Percentiles rank a stretch among this genome's conserved stretches.
Evolutionary conservation across 2,113 vertebrate species (phyloP).

Genomic region (Otis tarda): DNA sequence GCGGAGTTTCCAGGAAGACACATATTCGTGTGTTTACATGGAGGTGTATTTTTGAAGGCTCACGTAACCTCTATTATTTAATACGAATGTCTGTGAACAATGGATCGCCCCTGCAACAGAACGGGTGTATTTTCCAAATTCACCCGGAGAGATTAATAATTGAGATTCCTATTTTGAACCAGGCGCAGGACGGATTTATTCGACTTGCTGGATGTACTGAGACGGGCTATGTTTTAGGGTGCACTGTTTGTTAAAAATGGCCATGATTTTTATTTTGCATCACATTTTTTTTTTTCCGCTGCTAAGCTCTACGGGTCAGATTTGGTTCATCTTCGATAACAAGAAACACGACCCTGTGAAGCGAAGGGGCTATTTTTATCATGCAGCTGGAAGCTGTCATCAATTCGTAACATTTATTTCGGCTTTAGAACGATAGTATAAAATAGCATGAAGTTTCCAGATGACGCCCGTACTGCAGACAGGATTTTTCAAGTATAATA

Average conservation of each 20-base stretch:
- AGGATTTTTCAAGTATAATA: conserved; percentile 66
- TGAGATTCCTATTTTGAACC: background rate
- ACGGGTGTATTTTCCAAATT: background rate
- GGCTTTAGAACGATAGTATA: conserved; percentile 64
- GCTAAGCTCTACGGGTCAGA: conserved; percentile 35
- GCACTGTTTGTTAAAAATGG: background rate
- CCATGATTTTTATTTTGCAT: background rate
- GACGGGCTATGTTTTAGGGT: background rate
- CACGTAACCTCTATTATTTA: background rate
- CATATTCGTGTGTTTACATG: background rate
- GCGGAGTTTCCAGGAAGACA: background rate
- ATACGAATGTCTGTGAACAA: background rate
- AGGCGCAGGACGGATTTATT: background rate
- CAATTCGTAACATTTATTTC: conserved; percentile 73
- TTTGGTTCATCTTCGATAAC: conserved; percentile 58
- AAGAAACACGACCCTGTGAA: conserved; percentile 72
- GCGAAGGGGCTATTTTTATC: conserved; percentile 73
- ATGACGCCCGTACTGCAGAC: conserved; percentile 57
- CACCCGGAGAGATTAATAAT: background rate
- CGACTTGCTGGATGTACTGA: background rate
- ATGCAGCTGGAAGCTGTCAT: conserved; percentile 73
- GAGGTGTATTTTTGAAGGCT: background rate
- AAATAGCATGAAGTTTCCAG: conserved; percentile 73
- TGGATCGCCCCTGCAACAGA: background rate
- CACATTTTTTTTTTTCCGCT: background rate